Base-by-base conservation (phyloP, 2,888 invertebrate genomes). In the Slavum lentiscoides region DNA sequence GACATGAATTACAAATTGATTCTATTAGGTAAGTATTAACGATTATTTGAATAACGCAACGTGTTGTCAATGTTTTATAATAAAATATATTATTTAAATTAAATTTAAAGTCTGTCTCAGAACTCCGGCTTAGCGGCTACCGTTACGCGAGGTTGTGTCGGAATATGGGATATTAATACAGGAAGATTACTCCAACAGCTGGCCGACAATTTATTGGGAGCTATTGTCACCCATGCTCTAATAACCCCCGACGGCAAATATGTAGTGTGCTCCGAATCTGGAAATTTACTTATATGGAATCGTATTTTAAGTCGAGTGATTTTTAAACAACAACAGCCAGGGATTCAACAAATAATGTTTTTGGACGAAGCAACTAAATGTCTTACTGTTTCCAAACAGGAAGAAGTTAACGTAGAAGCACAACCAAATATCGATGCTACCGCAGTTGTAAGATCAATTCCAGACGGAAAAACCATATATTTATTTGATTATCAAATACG, bases 1-100 rank as follows among this genome's bases (percentile, higher is more conserved):
- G 97, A 13, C 97, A 98, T 86, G 98, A 98, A 86, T 88, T 97
- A 82, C 96, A 96, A 84, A 95, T 98, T 82, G 98, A 98, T 86
- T 91, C 93, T 37, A 94, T 98, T 70, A 93, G 93, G 93, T 93
- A 86, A 84, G 30, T 30, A 30, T 30, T 30, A n/a, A n/a, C 55
- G 0, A 21, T 70, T 21, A 30, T 53, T 55, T 58, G 21, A 55
- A 74, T 66, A 55, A 66, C 17, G 6, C 17, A 55, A 19, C 4
- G 19, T 55, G 19, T 55, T 55, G 30, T 30, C 30, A 19, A 55
- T 55, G 55, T 55, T 17, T 19, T 19, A 55, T 55, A 55, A 19
- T 55, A 55, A 55, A 55, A 55, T 19, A 55, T 55, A 81, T 43
- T 70, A 58, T 43, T 39, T 19, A 43, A 37, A 19, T 66, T 0